These are phyloP conservation scores for Azemiops feae DNA, from an alignment of 2,113 vertebrate genomes.

Conservation along the genomic window DNA sequence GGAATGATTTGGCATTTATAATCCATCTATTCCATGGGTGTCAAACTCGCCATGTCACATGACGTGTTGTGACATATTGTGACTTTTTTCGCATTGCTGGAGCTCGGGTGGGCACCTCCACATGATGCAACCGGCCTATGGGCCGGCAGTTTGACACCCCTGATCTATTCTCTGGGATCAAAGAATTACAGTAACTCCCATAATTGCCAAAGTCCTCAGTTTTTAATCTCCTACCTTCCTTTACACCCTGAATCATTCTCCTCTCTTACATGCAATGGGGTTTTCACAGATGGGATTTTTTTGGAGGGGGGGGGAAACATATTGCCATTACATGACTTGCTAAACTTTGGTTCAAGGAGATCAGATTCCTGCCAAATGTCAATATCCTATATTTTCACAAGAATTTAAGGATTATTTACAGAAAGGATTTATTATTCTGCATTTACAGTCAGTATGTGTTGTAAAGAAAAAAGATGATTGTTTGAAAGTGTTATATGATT, in stretches of 20 bases:
- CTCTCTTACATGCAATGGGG: background rate
- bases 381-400: background rate
- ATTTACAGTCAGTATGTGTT: background rate
- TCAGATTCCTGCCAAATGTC: background rate
- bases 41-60: no score
- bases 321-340: background rate
- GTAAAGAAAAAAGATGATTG: background rate
- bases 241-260: background rate
- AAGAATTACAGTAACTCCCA: background rate
- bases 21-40: background rate
- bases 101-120: no score
- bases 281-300: background rate
- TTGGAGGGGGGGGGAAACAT: background rate
- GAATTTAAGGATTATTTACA: background rate
- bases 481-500: background rate
- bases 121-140: no score
- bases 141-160: no score
- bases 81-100: no score
- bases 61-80: no score
- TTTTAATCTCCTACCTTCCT: background rate
- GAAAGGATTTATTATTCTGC: background rate
- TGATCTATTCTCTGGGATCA: background rate
- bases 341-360: background rate
- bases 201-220: background rate
- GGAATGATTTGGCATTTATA: background rate